Evolutionary conservation across 2,888 invertebrate species (phyloP).

Genomic region (Diogma glabrata): DNA sequence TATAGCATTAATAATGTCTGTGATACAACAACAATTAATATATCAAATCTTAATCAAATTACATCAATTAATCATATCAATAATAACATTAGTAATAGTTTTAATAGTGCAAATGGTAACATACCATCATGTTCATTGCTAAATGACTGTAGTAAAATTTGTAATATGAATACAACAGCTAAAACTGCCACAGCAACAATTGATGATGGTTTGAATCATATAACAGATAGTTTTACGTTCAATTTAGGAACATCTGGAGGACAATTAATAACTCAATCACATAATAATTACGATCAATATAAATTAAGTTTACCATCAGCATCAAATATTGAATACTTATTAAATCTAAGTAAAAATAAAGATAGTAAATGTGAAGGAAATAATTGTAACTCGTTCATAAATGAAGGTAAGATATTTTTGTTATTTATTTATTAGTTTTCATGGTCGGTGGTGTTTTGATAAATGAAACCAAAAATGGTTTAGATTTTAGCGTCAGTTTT

Average conservation of each 20-base stretch:
- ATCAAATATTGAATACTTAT: neutral
- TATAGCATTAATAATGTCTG: conserved; percentile 8
- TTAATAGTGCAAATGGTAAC: conserved; percentile 2
- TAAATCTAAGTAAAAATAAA: conserved; percentile 9
- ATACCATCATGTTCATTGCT: neutral
- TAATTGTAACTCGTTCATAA: too few species aligned
- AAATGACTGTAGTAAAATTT: conserved; percentile 4
- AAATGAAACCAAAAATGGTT: too few species aligned
- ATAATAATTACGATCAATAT: conserved; percentile 7
- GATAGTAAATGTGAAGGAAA: too few species aligned
- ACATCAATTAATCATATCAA: conserved; percentile 6
- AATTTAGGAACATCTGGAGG: conserved; percentile 8
- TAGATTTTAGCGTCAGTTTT: too few species aligned
- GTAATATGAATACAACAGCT: conserved; percentile 4
- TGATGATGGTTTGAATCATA: conserved; percentile 7
- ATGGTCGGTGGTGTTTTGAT: too few species aligned
- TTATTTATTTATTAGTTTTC: too few species aligned
- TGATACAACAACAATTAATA: conserved; percentile 1
- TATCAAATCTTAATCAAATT: conserved; percentile 1
- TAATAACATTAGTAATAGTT: conserved; percentile 6
- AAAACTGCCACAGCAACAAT: neutral
- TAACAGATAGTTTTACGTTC: conserved; percentile 3
- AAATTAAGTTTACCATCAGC: neutral
- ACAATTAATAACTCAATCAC: conserved; percentile 6
- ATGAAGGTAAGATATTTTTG: too few species aligned